Evolutionary conservation across 2,113 vertebrate species (phyloP).

Genomic region (Sinocyclocheilus rhinocerous): DNA sequence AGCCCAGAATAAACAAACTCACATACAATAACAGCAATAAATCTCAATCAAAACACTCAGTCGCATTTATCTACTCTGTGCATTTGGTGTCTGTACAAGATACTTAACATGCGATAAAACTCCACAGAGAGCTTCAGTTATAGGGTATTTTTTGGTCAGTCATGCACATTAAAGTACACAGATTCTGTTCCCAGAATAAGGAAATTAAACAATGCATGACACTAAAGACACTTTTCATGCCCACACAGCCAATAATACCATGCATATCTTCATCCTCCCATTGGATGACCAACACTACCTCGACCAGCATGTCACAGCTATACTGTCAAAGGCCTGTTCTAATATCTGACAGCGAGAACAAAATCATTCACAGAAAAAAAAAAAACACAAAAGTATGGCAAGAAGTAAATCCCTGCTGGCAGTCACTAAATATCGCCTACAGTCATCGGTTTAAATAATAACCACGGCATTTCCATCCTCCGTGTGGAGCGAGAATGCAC

Average conservation of each 20-base stretch:
- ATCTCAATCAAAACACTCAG: conserved; percentile 5
- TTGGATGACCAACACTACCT: not conserved
- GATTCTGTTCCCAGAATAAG: not conserved
- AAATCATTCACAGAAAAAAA: not conserved
- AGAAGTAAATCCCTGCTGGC: not conserved
- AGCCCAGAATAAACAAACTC: conserved; percentile 11
- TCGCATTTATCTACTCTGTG: no score
- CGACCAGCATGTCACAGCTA: not conserved
- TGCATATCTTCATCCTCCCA: no score
- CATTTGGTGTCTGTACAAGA: not conserved
- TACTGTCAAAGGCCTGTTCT: not conserved
- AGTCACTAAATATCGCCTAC: not conserved
- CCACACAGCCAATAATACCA: not conserved
- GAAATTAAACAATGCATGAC: not conserved
- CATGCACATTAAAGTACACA: not conserved
- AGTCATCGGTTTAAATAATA: conserved; percentile 21
- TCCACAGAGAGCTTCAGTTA: not conserved
- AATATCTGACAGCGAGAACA: not conserved
- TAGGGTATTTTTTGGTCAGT: no score
- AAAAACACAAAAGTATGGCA: not conserved
- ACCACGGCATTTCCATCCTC: not conserved
- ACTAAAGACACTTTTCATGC: not conserved
- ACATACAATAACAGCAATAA: not conserved
- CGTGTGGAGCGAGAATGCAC: not conserved
- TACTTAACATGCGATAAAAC: not conserved